These are phyloP conservation scores for Lepilemur septentrionalis DNA, from an alignment of 2,797 vertebrate genomes.

Conservation along the genomic window DNA sequence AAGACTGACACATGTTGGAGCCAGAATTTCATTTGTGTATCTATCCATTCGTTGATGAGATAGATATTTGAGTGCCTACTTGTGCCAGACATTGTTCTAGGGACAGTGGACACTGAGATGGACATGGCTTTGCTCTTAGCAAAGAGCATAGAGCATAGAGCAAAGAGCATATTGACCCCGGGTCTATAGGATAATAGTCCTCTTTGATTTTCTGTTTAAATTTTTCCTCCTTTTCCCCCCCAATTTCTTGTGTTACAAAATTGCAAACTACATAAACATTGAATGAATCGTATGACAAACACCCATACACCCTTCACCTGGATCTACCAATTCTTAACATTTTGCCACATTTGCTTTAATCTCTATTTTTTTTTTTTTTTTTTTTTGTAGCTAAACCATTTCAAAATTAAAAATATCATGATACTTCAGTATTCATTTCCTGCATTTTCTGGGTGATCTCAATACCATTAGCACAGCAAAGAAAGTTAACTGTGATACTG, in stretches of 20 bases:
- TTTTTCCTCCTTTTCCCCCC: too few species aligned
- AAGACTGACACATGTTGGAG: rapidly evolving
- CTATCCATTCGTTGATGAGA: neutral
- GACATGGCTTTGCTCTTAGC: neutral
- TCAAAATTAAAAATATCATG: neutral
- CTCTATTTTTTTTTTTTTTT: too few species aligned
- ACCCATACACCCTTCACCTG: neutral
- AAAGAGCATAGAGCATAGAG: too few species aligned
- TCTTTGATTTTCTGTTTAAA: neutral
- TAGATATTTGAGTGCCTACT: neutral
- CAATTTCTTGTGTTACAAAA: neutral
- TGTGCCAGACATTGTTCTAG: neutral
- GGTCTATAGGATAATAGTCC: neutral
- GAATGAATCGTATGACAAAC: neutral
- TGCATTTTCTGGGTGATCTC: neutral
- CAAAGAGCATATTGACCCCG: neutral
- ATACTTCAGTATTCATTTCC: neutral
- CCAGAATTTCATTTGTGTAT: neutral
- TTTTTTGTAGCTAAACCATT: neutral
- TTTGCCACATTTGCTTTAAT: neutral
- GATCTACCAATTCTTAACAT: neutral
- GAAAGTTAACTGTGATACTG: neutral
- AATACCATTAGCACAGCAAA: too few species aligned
- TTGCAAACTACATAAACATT: neutral
- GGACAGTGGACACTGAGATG: neutral